Conservation (phyloP, 2,113 vertebrate species). For the Menidia beryllina region DNA sequence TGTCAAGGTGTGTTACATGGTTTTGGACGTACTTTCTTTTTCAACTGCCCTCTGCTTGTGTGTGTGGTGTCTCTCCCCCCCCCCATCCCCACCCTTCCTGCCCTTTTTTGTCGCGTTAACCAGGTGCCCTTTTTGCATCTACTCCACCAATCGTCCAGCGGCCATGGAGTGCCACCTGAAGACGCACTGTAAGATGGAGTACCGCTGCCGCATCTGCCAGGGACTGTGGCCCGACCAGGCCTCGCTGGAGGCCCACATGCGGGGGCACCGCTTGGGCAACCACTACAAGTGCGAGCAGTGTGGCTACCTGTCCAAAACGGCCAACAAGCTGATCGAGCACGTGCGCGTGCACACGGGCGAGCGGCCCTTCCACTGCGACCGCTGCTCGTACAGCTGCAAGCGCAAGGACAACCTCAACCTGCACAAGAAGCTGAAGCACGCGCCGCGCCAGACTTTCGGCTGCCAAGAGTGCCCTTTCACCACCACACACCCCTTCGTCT, state of each 20-base stretch:
- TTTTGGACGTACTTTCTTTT: slow-evolving; percentile 26
- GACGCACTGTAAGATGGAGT: slow-evolving; percentile 99
- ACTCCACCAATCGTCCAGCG: slow-evolving; percentile 97
- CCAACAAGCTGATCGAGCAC: slow-evolving; percentile 99
- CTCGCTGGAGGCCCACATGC: slow-evolving; percentile 97
- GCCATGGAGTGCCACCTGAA: slow-evolving; percentile 99
- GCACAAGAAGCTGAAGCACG: slow-evolving; percentile 99
- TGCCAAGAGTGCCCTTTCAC: slow-evolving; percentile 96
- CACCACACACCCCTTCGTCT: slow-evolving; percentile 98
- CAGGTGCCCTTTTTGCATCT: slow-evolving; percentile 99
- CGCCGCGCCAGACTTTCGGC: slow-evolving; percentile 96
- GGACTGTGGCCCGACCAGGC: slow-evolving; percentile 95
- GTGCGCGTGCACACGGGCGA: slow-evolving; percentile 99
- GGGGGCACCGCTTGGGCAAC: slow-evolving; percentile 97
- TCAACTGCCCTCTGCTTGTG: slow-evolving; percentile 59
- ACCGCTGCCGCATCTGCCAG: slow-evolving; percentile 99
- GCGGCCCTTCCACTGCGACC: slow-evolving; percentile 99
- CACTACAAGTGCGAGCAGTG: slow-evolving; percentile 99
- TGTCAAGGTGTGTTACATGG: slow-evolving; percentile 57
- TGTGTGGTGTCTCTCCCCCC: slow-evolving; percentile 41
- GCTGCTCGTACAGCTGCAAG: slow-evolving; percentile 99
- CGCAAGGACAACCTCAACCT: slow-evolving; percentile 99
- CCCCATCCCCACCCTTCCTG: slow-evolving; percentile 34
- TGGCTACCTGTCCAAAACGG: slow-evolving; percentile 99
- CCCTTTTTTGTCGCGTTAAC: slow-evolving; percentile 45